phyloP scores from a whole-genome alignment of 2,797 vertebrate genomes.

The Bradypodion ventrale region DNA sequence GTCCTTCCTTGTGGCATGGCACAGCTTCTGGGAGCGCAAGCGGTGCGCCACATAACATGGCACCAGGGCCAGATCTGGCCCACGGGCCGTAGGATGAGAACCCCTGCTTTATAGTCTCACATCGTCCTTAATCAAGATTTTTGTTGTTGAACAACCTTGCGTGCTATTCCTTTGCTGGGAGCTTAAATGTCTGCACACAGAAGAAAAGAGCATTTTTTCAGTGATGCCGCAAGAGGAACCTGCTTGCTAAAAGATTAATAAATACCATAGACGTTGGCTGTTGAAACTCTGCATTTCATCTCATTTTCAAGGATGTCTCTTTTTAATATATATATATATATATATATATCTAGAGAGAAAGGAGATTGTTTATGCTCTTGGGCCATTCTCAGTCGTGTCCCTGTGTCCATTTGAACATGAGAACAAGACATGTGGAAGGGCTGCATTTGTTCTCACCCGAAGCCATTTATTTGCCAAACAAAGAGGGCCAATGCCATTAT shows the following conservation, averaged over 20 bases:
- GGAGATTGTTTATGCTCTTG: constrained; percentile 45
- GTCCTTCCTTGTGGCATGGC: too few relatives aligned
- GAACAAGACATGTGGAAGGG: constrained; percentile 54
- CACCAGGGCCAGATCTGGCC: too few relatives aligned
- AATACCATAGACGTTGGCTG: constrained; percentile 35
- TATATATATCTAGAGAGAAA: too few relatives aligned
- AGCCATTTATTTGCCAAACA: constrained; percentile 64
- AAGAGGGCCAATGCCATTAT: constrained; percentile 53
- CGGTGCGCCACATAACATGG: too few relatives aligned
- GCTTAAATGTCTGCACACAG: background rate
- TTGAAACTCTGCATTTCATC: constrained; percentile 59
- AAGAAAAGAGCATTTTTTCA: constrained; percentile 41
- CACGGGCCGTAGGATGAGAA: too few relatives aligned
- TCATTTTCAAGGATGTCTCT: constrained; percentile 68
- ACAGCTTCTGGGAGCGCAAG: too few relatives aligned
- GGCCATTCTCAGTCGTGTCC: constrained; percentile 41
- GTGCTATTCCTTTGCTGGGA: background rate
- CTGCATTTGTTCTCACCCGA: constrained; percentile 56
- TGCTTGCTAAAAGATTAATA: constrained; percentile 59
- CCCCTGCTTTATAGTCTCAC: constrained; percentile 20
- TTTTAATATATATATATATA: too few relatives aligned
- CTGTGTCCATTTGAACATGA: constrained; percentile 53
- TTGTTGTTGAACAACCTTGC: background rate
- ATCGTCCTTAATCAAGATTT: constrained; percentile 23
- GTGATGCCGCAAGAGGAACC: constrained; percentile 47